Percentiles rank a stretch among this genome's conserved stretches.
These are phyloP conservation scores for Mesorhabditis sp. DNA, from an alignment of 2,888 invertebrate species.

Conservation along the genomic window DNA sequence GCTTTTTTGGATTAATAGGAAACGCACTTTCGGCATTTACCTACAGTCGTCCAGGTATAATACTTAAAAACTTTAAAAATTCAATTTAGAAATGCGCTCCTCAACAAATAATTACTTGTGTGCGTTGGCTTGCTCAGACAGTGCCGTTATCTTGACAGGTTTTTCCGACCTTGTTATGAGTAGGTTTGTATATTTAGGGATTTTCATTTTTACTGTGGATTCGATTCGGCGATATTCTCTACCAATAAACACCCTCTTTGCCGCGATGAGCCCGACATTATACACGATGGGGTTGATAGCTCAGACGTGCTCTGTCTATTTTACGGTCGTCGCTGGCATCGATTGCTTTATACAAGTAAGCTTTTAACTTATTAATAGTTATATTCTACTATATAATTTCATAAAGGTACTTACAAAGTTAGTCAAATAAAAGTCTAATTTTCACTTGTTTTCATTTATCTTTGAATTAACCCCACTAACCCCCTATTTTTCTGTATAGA, in stretches of 20 bases:
- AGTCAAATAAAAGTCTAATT: no score
- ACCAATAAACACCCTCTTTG: conserved; percentile 22
- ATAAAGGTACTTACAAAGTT: background rate
- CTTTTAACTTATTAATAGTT: background rate
- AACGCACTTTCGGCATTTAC: conserved; percentile 54
- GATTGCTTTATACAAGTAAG: conserved; percentile 55
- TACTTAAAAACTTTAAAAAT: no score
- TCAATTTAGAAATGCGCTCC: conserved; percentile 42
- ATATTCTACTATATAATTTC: background rate
- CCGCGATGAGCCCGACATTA: conserved; percentile 40
- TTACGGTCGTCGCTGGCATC: conserved; percentile 55
- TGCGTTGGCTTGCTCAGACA: conserved; percentile 53
- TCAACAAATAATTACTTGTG: conserved; percentile 54
- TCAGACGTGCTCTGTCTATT: conserved; percentile 57
- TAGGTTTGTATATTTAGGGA: conserved; percentile 18
- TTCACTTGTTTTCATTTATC: no score
- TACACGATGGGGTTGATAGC: conserved; percentile 56
- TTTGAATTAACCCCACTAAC: no score
- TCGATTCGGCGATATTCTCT: conserved; percentile 44
- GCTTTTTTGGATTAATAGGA: conserved; percentile 50
- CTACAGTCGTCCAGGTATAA: conserved; percentile 47
- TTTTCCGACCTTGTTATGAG: no score
- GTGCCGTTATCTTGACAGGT: conserved; percentile 40
- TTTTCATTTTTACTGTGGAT: conserved; percentile 45
- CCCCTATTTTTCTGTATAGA: no score